Conservation (phyloP, 2,113 vertebrate genomes). For the Podocnemis expansa region DNA sequence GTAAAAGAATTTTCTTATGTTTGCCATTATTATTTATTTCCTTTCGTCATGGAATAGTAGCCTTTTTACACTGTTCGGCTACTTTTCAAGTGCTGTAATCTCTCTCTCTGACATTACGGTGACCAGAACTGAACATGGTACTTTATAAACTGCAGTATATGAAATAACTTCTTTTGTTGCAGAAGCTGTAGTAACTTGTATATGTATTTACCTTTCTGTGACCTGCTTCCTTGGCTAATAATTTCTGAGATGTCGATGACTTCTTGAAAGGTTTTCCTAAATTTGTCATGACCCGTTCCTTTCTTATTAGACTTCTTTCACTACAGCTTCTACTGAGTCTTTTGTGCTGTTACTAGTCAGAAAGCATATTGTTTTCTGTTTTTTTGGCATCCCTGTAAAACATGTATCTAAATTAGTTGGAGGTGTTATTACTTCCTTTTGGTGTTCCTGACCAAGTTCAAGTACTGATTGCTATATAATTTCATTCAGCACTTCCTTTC, state of each 20-base stretch:
- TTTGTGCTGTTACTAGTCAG: constrained; percentile 46
- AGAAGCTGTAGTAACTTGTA: constrained; percentile 23
- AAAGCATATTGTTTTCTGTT: constrained; percentile 38
- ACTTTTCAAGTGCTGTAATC: constrained; percentile 44
- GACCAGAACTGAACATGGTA: constrained; percentile 14
- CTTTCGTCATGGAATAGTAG: constrained; percentile 29
- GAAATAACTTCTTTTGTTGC: constrained; percentile 16
- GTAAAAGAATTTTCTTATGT: constrained; percentile 4
- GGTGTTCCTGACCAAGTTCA: constrained; percentile 31
- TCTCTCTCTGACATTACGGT: constrained; percentile 49
- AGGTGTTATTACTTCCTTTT: constrained; percentile 29
- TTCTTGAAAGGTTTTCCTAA: constrained; percentile 30
- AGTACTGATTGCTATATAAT: background rate
- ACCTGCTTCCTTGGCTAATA: constrained; percentile 56
- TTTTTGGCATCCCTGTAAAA: constrained; percentile 10
- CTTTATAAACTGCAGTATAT: constrained; percentile 30
- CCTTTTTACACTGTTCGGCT: constrained; percentile 37
- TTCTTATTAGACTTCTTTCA: constrained; percentile 29
- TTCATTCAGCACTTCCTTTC: background rate
- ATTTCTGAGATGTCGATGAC: constrained; percentile 34
- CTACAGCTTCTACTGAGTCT: constrained; percentile 34
- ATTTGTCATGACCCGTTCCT: constrained; percentile 20
- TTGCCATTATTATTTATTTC: constrained; percentile 19
- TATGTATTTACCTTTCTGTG: constrained; percentile 35
- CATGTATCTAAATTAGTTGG: constrained; percentile 28